Conservation (phyloP, 2,797 vertebrate species). For the Taenioides sp. region DNA sequence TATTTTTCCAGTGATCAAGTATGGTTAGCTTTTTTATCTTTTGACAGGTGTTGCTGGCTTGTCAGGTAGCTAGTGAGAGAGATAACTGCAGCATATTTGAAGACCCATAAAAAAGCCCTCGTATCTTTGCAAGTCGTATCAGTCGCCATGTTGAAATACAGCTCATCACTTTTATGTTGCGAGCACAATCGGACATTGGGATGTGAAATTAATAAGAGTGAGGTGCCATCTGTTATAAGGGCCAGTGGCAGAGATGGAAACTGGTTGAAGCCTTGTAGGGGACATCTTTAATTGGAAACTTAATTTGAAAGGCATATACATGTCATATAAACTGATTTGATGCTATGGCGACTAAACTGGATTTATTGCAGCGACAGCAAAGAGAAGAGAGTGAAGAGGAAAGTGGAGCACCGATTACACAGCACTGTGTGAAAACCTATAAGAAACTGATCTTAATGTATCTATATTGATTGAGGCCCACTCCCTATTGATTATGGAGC, state of each 20-base stretch:
- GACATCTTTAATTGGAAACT: constrained; percentile 71
- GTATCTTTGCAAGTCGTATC: constrained; percentile 57
- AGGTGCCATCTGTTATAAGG: constrained; percentile 58
- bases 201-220: constrained; percentile 75
- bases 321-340: constrained; percentile 68
- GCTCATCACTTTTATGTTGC: constrained; percentile 71
- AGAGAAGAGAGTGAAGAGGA: neutral
- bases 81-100: constrained; percentile 61
- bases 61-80: constrained; percentile 55
- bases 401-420: constrained; percentile 4
- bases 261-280: constrained; percentile 52
- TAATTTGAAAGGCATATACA: constrained; percentile 66
- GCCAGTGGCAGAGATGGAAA: constrained; percentile 37
- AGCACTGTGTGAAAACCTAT: constrained; percentile 17
- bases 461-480: constrained; percentile 19
- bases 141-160: constrained; percentile 58
- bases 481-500: constrained; percentile 49
- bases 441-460: constrained; percentile 27
- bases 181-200: constrained; percentile 62
- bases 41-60: constrained; percentile 48
- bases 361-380: constrained; percentile 46
- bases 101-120: constrained; percentile 62
- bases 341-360: constrained; percentile 38
- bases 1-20: constrained; percentile 32
- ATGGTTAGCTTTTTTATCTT: constrained; percentile 56